Evolutionary conservation across 1,140 invertebrate species (phyloP).

Genomic region (Carcinoscorpius rotundicauda): DNA sequence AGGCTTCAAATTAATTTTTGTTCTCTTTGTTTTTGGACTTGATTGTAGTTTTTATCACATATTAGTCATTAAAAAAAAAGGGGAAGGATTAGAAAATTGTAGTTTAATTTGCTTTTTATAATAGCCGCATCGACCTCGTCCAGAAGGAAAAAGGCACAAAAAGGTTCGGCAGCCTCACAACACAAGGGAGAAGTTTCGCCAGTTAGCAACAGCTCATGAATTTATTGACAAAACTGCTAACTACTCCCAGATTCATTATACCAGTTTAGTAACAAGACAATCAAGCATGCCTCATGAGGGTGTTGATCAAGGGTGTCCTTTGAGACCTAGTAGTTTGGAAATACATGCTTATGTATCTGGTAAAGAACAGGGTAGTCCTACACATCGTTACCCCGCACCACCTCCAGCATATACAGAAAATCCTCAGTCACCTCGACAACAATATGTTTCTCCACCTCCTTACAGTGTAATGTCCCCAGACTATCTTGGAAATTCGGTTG

Average conservation of each 20-base stretch:
- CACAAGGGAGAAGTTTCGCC: conserved; percentile 67
- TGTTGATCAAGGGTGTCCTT: conserved; percentile 37
- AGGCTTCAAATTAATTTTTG: conserved; percentile 4
- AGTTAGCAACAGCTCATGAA: conserved; percentile 48
- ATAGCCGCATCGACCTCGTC: conserved; percentile 19
- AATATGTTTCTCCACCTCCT: conserved; percentile 20
- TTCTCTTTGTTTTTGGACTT: conserved; percentile 2
- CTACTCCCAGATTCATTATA: conserved; percentile 4
- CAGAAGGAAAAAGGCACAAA: conserved; percentile 43
- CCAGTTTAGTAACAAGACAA: not conserved
- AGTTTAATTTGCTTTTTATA: not conserved
- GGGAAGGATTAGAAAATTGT: no score
- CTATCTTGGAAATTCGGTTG: conserved; percentile 19
- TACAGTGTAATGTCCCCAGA: conserved; percentile 30
- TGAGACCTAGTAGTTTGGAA: conserved; percentile 62
- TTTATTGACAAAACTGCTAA: conserved; percentile 19
- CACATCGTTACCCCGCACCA: conserved; percentile 26
- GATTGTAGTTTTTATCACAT: not conserved
- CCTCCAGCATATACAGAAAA: conserved; percentile 24
- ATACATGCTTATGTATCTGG: conserved; percentile 12
- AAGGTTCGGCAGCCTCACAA: conserved; percentile 74
- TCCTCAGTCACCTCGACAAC: conserved; percentile 20
- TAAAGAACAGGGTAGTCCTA: conserved; percentile 22
- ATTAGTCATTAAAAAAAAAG: not conserved
- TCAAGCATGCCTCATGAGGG: not conserved